These are phyloP conservation scores for Gasterosteus nipponicus DNA, from an alignment of 2,113 vertebrate genomes.

Conservation along the genomic window DNA sequence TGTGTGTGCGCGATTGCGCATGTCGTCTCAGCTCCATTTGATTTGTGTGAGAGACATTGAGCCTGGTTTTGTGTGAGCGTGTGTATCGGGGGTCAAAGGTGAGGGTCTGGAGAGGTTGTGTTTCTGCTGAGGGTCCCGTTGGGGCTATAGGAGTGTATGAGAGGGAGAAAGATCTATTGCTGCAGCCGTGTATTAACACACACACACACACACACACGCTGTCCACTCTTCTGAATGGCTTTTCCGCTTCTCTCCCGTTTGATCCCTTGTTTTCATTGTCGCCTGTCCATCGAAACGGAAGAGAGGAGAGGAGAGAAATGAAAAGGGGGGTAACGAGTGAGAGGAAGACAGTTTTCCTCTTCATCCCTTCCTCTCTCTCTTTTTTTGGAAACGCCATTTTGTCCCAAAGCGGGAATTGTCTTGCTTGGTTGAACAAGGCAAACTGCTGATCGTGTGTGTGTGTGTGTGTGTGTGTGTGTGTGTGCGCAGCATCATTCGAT, in stretches of 20 bases:
- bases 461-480: slow-evolving; percentile 25
- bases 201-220: slow-evolving; percentile 29
- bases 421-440: slow-evolving; percentile 74
- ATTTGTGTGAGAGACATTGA: slow-evolving; percentile 75
- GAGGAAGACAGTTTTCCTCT: slow-evolving; percentile 49
- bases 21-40: slow-evolving; percentile 41
- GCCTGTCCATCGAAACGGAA: slow-evolving; percentile 68
- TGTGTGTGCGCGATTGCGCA: slow-evolving; percentile 12
- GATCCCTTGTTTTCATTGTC: slow-evolving; percentile 69
- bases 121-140: slow-evolving; percentile 70
- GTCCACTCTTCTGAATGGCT: slow-evolving; percentile 46
- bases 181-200: slow-evolving; percentile 36
- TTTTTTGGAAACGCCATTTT: slow-evolving; percentile 64
- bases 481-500: slow-evolving; percentile 55
- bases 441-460: slow-evolving; percentile 55
- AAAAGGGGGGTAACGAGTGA: slow-evolving; percentile 45
- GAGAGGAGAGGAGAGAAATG: slow-evolving; percentile 62
- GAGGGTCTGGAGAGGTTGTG: slow-evolving; percentile 77
- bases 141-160: slow-evolving; percentile 66
- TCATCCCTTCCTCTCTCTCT: slow-evolving; percentile 46
- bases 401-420: slow-evolving; percentile 78
- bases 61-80: slow-evolving; percentile 53
- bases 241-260: slow-evolving; percentile 62
- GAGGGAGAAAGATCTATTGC: slow-evolving; percentile 62
- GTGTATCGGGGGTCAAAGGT: slow-evolving; percentile 76